Conservation (phyloP, 2,888 invertebrate species). For the Eretmocerus hayati region DNA sequence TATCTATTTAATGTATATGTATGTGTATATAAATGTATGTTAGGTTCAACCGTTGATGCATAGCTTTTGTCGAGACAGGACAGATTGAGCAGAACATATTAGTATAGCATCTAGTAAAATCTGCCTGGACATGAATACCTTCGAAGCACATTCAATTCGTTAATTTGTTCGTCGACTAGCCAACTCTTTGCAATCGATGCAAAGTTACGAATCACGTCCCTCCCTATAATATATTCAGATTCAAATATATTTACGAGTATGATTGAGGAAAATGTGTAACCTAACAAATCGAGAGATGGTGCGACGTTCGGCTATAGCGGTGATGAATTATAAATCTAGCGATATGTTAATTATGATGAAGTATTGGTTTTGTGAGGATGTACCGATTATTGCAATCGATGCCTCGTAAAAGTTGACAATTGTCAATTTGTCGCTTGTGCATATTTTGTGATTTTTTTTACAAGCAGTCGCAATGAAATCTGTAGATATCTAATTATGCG, state of each 20-base stretch:
- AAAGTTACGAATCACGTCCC: conserved; percentile 4
- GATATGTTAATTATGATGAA: no score
- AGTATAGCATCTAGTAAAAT: conserved; percentile 6
- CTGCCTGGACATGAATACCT: conserved; percentile 2
- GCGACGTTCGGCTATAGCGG: conserved; percentile 7
- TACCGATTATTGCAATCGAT: no score
- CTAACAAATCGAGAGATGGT: conserved; percentile 16
- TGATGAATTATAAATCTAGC: no score
- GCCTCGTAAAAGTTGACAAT: no score
- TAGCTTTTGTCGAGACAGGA: conserved; percentile 29
- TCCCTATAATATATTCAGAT: conserved; percentile 5
- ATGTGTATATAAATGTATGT: conserved; percentile 31
- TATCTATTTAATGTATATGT: conserved; percentile 33
- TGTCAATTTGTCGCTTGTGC: conserved; percentile 33
- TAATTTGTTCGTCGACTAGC: conserved; percentile 23
- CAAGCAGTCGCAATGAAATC: conserved; percentile 35
- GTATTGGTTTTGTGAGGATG: no score
- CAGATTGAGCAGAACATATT: conserved; percentile 13
- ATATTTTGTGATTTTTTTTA: conserved; percentile 48
- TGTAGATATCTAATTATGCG: conserved; percentile 46
- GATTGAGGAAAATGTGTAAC: conserved; percentile 21
- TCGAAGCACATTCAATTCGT: conserved; percentile 11
- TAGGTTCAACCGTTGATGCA: conserved; percentile 33
- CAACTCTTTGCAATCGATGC: conserved; percentile 19
- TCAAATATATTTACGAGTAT: conserved; percentile 16